Conservation (phyloP, 2,888 invertebrate species). For the Noctua pronuba region DNA sequence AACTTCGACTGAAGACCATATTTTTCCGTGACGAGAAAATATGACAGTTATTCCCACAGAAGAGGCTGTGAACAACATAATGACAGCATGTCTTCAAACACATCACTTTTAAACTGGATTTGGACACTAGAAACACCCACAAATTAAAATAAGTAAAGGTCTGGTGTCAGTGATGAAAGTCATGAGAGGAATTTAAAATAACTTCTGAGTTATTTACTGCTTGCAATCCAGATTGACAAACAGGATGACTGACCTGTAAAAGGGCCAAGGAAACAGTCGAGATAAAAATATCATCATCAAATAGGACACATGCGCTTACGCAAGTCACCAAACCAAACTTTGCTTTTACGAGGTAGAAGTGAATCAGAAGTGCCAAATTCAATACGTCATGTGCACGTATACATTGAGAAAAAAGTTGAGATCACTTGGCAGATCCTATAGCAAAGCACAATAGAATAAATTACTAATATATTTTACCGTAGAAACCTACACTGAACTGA, state of each 20-base stretch:
- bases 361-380: conserved; percentile 6
- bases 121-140: conserved; percentile 36
- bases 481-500: background rate
- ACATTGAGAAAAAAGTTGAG: background rate
- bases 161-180: conserved; percentile 12
- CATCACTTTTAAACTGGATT: conserved; percentile 39
- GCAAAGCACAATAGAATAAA: background rate
- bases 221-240: conserved; percentile 34
- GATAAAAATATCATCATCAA: conserved; percentile 56
- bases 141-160: conserved; percentile 48
- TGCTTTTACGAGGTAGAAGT: conserved; percentile 34
- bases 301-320: conserved; percentile 27
- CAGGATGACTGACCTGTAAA: conserved; percentile 55
- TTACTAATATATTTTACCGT: background rate
- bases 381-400: background rate
- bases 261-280: conserved; percentile 57
- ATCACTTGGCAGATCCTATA: background rate
- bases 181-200: conserved; percentile 13
- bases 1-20: conserved; percentile 16
- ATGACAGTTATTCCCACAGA: conserved; percentile 17
- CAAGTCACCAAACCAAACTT: conserved; percentile 38
- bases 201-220: conserved; percentile 26
- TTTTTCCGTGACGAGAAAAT: conserved; percentile 39
- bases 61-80: conserved; percentile 46
- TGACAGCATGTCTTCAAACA: conserved; percentile 29